Conservation (phyloP, 1,140 invertebrate species). For the Lordiphosa stackelbergi region DNA sequence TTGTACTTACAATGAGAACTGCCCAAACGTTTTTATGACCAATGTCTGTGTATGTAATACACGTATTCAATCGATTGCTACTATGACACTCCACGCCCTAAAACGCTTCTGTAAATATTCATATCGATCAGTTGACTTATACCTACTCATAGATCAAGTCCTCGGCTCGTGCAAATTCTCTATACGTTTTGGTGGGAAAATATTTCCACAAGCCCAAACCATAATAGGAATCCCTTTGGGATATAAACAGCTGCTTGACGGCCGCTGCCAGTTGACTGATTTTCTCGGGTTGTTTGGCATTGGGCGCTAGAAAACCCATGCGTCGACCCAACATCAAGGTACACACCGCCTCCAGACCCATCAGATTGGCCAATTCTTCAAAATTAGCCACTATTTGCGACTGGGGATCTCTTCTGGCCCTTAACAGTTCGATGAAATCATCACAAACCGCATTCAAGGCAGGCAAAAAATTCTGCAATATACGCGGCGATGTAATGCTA, state of each 20-base stretch:
- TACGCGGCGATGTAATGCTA: conserved; percentile 86
- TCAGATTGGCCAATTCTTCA: conserved; percentile 85
- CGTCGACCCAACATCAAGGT: conserved; percentile 86
- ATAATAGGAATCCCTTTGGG: conserved; percentile 88
- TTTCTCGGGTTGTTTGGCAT: conserved; percentile 78
- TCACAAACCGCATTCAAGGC: conserved; percentile 87
- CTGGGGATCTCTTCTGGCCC: conserved; percentile 78
- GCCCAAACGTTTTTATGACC: no score
- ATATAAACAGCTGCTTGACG: conserved; percentile 85
- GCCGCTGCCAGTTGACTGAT: conserved; percentile 82
- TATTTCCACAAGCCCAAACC: conserved; percentile 91
- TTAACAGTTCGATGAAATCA: conserved; percentile 86
- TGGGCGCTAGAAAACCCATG: conserved; percentile 86
- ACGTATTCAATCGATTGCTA: no score
- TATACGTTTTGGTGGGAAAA: conserved; percentile 85
- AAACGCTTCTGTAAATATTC: background rate
- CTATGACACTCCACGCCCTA: background rate
- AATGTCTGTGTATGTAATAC: no score
- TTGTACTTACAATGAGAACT: no score
- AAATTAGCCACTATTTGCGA: conserved; percentile 80
- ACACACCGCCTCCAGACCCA: conserved; percentile 89
- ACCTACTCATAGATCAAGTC: conserved; percentile 86
- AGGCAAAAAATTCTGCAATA: conserved; percentile 87
- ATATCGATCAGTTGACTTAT: conserved; percentile 12
- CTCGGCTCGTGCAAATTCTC: conserved; percentile 85